Conservation (phyloP, 2,797 vertebrate genomes). For the Pristis pectinata region DNA sequence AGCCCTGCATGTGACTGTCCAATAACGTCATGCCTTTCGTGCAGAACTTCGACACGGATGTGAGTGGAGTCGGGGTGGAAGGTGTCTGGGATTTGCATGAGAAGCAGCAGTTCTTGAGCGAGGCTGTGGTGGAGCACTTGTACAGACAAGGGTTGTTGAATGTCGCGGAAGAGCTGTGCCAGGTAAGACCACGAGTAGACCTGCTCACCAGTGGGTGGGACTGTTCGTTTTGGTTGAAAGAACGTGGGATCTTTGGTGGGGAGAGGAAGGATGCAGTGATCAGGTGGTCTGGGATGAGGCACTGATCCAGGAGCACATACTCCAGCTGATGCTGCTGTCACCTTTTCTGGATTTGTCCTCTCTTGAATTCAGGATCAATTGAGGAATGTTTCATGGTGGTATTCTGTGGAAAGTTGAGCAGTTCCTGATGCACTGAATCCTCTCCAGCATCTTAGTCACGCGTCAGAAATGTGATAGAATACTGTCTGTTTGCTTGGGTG, state of each 20-base stretch:
- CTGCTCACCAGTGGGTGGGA: not conserved
- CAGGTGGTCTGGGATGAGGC: not conserved
- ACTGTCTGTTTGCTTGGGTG: not conserved
- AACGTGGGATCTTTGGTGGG: too few species aligned
- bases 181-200: constrained; percentile 53
- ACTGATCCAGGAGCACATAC: not conserved
- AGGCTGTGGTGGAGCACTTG: constrained; percentile 80
- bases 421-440: not conserved
- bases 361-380: not conserved
- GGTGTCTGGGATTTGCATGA: constrained; percentile 79
- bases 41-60: constrained; percentile 84
- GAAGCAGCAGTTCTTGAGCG: constrained; percentile 76
- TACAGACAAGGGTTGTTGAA: constrained; percentile 83
- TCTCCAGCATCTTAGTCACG: not conserved
- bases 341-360: not conserved
- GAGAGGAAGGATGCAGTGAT: too few species aligned
- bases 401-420: not conserved
- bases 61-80: constrained; percentile 79
- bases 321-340: not conserved
- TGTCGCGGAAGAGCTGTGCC: constrained; percentile 82
- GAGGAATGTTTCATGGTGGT: too few species aligned
- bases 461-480: not conserved
- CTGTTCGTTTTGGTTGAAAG: too few species aligned
- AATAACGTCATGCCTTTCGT: not conserved
- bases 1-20: not conserved